Conservation (phyloP, 2,888 invertebrate genomes). For the Andrena trimmerana region DNA sequence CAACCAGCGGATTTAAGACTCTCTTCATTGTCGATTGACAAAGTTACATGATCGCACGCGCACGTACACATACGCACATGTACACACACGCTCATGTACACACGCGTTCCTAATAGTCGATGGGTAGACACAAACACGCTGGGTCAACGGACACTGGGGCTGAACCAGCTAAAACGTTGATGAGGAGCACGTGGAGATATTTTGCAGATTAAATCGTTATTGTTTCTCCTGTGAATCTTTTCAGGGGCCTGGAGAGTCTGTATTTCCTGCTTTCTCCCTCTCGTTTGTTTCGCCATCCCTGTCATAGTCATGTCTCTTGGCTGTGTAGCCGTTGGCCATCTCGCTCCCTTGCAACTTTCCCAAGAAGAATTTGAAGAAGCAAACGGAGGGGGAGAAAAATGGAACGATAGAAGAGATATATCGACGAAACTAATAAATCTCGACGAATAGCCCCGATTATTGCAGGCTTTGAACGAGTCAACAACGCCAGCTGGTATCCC, state of each 20-base stretch:
- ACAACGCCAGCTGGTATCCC: conserved; percentile 65
- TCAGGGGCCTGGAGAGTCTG: neutral
- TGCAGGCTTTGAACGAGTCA: conserved; percentile 68
- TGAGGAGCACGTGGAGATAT: neutral
- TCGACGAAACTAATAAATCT: conserved; percentile 63
- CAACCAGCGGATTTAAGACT: conserved; percentile 42
- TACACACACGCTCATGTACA: conserved; percentile 31
- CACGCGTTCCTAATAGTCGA: conserved; percentile 10
- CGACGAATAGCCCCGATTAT: conserved; percentile 65
- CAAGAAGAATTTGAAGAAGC: conserved; percentile 3
- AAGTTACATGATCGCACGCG: conserved; percentile 39
- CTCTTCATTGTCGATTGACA: conserved; percentile 39
- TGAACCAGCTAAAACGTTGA: neutral
- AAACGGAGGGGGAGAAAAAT: conserved; percentile 42
- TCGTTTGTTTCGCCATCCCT: neutral
- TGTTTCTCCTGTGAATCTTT: neutral
- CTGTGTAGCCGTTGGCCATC: neutral
- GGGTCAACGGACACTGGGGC: neutral
- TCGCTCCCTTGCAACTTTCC: neutral
- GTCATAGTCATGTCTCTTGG: neutral
- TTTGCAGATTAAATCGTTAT: neutral
- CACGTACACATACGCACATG: conserved; percentile 44
- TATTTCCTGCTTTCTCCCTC: neutral
- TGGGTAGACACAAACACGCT: neutral
- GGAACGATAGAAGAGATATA: conserved; percentile 37